Evolutionary conservation across 1,140 invertebrate species (phyloP).

Genomic region (Drosophila pallidifrons): DNA sequence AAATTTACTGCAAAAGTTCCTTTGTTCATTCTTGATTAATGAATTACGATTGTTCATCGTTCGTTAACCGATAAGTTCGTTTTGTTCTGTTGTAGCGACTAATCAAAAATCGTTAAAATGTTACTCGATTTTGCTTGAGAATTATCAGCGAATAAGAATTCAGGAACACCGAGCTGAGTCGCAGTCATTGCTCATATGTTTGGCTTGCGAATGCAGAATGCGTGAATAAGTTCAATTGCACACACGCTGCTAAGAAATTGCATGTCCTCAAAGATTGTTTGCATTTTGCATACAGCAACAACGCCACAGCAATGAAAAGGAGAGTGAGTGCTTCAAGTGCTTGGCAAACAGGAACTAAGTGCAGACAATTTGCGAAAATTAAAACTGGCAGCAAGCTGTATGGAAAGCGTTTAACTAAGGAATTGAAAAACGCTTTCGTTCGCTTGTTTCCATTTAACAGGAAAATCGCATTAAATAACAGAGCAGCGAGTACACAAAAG

Average conservation of each 20-base stretch:
- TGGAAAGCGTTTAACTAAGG: constrained; percentile 23
- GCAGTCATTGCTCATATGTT: background rate
- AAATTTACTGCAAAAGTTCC: no score
- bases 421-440: background rate
- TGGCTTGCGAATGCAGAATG: background rate
- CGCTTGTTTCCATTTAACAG: constrained; percentile 49
- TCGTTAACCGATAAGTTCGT: no score
- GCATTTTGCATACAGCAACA: constrained; percentile 1
- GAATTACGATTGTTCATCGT: no score
- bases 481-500: constrained; percentile 42
- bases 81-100: no score
- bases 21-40: no score
- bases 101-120: no score
- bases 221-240: constrained; percentile 8
- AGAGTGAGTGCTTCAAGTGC: background rate
- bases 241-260: background rate
- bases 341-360: constrained; percentile 26
- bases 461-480: constrained; percentile 68
- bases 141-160: background rate
- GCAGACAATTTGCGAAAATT: constrained; percentile 44
- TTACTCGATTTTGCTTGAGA: background rate
- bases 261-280: background rate
- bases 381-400: constrained; percentile 26
- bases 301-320: background rate
- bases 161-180: background rate